Evolutionary conservation across 2,888 invertebrate genomes (phyloP), one percentile per base, ranked within the genome.

Genomic region (Acronicta aceris): DNA sequence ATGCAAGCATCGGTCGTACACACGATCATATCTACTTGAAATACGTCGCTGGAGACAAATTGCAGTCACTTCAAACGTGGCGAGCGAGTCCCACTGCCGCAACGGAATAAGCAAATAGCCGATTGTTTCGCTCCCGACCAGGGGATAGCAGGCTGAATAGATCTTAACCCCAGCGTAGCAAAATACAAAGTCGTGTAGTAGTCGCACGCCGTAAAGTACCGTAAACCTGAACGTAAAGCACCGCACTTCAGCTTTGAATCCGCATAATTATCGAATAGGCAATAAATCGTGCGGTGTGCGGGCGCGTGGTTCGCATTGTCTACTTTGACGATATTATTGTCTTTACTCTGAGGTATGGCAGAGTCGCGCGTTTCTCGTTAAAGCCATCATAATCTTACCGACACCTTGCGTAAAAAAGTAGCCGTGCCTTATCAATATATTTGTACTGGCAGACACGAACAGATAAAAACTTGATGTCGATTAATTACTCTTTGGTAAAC

Each of bases 1-100:
- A 89, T 89, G 89, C 90, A 91, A 88, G 87, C 86, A 85, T 87
- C 79, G 85, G 78, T 85, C 84, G 85, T 84, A 88, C 87, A 89
- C 86, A 90, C 88, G 93, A 93, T 93, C 88, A 93, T 94, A 93
- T 93, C 93, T 90, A 88, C 88, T 89, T 89, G 89, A 89, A 88
- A 88, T 87, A 89, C 87, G 90, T 91, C 91, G 88, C 81, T 69
- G 71, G 82, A 89, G 93, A 93, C 94, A 94, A 94, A 94, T 94
- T 93, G 93, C 88, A 88, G 81, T 91, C 91, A 89, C 91, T 89
- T 91, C 89, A 90, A 90, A 90, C 86, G 87, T 87, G 86, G 87
- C 88, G 87, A 85, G 86, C 84, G 86, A 84, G 86, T 85, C 86
- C 85, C 84, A 81, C 71, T 81, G 83, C 81, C 80, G 84, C 85